A percentile compares a stretch with the other conserved stretches of the same genome.
phyloP scores from a whole-genome alignment of 2,797 vertebrate genomes.

The Pipistrellus nathusii region DNA sequence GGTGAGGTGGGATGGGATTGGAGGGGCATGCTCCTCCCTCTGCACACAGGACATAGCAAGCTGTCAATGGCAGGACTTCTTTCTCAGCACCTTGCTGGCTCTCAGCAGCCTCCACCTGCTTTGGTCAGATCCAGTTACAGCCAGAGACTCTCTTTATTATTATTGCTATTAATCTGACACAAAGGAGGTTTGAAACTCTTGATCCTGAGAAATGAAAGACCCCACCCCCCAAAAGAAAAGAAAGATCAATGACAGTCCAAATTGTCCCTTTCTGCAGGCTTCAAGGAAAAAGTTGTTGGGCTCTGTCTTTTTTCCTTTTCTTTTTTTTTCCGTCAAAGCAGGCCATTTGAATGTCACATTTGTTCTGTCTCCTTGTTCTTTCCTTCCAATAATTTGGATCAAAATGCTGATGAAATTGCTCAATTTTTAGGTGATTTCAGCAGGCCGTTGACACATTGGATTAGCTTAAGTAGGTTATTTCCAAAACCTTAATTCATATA shows the following conservation, averaged over 20 bases:
- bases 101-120: conserved; percentile 19
- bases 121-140: conserved; percentile 67
- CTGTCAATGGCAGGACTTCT: conserved; percentile 29
- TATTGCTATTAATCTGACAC: conserved; percentile 68
- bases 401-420: conserved; percentile 66
- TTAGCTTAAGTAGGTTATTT: conserved; percentile 61
- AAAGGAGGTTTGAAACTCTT: conserved; percentile 66
- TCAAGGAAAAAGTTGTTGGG: not conserved
- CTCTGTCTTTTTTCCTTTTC: not conserved
- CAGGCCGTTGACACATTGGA: conserved; percentile 58
- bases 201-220: conserved; percentile 70
- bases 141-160: conserved; percentile 58
- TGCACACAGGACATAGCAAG: not conserved
- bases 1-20: too few species aligned
- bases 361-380: conserved; percentile 62
- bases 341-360: conserved; percentile 65
- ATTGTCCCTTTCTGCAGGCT: conserved; percentile 70
- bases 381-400: conserved; percentile 63
- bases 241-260: conserved; percentile 56
- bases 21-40: not conserved
- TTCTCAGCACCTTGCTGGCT: not conserved
- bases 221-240: conserved; percentile 30
- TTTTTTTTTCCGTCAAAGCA: conserved; percentile 53
- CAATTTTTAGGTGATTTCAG: conserved; percentile 43
- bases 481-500: conserved; percentile 39